Base-by-base conservation (phyloP, 1,140 invertebrate genomes). In the Pseudomyrmex gracilis region DNA sequence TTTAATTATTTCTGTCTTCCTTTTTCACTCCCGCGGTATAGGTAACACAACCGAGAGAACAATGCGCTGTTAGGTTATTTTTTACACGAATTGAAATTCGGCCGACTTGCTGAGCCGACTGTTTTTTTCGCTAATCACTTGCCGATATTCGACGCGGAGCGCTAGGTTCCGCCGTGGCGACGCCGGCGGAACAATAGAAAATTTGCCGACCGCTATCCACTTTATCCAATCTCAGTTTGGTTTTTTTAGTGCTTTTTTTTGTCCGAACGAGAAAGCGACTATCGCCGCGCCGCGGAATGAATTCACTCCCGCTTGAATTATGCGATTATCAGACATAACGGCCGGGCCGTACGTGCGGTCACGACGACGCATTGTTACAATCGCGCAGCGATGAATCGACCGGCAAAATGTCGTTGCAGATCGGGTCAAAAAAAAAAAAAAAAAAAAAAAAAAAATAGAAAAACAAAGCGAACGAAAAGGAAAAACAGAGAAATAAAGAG, bases 261-360 rank as follows among this genome's bases (percentile, higher is more conserved):
- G 70, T 53, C 64, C n/a, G 24, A 66, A 13, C 22, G 67, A 43
- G 86, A 87, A 80, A 87, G 70, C 85, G 73, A 17, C 55, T 66
- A 74, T 84, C 58, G 55, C n/a, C 34, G 34, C 4, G 34, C 55
- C 9, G 13, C 17, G 20, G 43, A 51, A 63, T 58, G 68, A 45
- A 63, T 66, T 68, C 43, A 85, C 61, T 51, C 15, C 45, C 58
- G 51, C 45, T 80, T 87, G 82, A 87, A 87, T 87, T 87, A 87
- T 84, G 82, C 85, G 86, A 87, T 87, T 87, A 87, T 87, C 85
- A 68, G 68, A 83, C 68, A 70, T 86, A 84, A 73, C 80, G 66
- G 51, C 58, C 71, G 84, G 85, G 34, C 66, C 66, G 73, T 66
- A 73, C 66, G 58, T 70, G 74, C 47, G 47, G 49, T 15, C 34